Base-by-base conservation (phyloP, 1,140 invertebrate species). In the Papilio machaon region DNA sequence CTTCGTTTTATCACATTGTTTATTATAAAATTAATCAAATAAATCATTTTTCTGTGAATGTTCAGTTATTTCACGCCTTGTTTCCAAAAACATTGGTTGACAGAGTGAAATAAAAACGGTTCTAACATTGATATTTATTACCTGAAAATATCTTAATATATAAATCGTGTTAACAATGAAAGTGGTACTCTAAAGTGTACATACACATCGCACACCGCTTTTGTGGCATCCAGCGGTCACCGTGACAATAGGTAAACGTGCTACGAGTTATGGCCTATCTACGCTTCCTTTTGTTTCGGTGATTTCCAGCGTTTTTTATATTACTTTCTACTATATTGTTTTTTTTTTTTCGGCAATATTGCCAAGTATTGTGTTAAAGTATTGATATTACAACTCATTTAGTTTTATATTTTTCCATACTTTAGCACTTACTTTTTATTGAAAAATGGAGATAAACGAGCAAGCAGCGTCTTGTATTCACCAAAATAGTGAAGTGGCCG, bases 201-300 rank as follows among this genome's bases (percentile, higher is more conserved):
- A 52, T 52, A 52, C 30, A 70, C 64, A 11, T 70, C 35, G 30
- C 30, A 17, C 52, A 17, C 30, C 64, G 64, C 64, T 70, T 67
- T 70, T 70, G 64, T 30, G 30, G 64, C 30, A 70, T 70, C 64
- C 64, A 70, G 64, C 64, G 35, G n/a, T 70, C 64, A 70, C 64
- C 30, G 30, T 70, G 64, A 70, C 64, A 70, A 70, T 35, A 70
- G 64, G 64, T 70, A 70, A 70, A 35, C 30, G 64, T 15, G 58
- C 58, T 15, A 67, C 64, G 64, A 70, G 64, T 70, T 70, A 70
- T 70, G 30, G 30, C 64, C 30, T 35, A 30, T 35, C 30, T 70
- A 70, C 23, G n/a, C 30, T 67, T 35, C 64, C 64, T 70, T 70
- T 70, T 70, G 64, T 70, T 70, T 70, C 64, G 30, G 13, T 70